phyloP scores from a whole-genome alignment of 2,113 vertebrate genomes.

The Myodes glareolus region DNA sequence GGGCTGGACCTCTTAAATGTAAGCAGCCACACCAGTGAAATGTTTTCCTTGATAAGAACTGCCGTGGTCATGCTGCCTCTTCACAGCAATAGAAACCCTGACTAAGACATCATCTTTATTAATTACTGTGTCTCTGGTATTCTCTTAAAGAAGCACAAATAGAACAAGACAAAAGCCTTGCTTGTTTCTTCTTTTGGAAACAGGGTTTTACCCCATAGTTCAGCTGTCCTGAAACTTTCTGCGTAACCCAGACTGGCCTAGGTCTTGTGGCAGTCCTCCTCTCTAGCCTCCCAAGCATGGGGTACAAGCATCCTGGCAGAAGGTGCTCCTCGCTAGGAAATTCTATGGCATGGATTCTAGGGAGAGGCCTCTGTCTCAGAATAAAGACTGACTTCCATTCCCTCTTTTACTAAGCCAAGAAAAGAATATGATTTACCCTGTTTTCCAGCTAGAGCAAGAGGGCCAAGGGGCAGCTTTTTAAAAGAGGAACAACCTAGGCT shows the following conservation, averaged over 20 bases:
- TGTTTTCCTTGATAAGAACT: not conserved
- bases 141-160: not conserved
- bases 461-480: not conserved
- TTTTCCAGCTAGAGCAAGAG: slow-evolving; percentile 13
- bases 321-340: not conserved
- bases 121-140: not conserved
- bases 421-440: not conserved
- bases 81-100: not conserved
- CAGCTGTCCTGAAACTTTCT: not conserved
- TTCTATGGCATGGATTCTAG: not conserved
- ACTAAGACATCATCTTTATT: not conserved
- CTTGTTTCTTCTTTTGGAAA: not conserved
- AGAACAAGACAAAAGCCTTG: not conserved
- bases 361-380: not conserved
- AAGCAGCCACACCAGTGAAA: not conserved
- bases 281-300: too few species aligned
- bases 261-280: not conserved
- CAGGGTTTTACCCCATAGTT: not conserved
- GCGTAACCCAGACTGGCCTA: not conserved
- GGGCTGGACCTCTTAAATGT: not conserved
- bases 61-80: not conserved
- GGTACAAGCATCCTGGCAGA: not conserved
- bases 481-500: not conserved
- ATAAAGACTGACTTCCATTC: not conserved
- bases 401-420: not conserved